A percentile compares a stretch with the other conserved stretches of the same genome.
phyloP scores from a whole-genome alignment of 37 sponge, comb jelly and placozoan species.

The Mnemiopsis leidyi region DNA sequence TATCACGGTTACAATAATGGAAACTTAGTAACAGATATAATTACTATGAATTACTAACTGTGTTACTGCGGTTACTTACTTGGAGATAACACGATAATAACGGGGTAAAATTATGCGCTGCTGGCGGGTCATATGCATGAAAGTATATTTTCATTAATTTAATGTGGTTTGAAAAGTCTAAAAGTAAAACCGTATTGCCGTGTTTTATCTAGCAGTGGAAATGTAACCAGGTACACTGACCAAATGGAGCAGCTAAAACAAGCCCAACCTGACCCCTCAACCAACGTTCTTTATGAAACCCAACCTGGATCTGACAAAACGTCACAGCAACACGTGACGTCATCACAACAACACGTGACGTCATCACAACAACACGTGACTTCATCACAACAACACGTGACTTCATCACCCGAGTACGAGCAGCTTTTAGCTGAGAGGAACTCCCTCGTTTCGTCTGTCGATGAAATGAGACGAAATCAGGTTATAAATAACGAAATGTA shows the following conservation, averaged over 20 bases:
- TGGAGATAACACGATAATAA: too few species aligned
- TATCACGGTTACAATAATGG: too few species aligned
- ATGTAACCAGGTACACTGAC: slow-evolving; percentile 30
- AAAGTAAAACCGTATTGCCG: too few species aligned
- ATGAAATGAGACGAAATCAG: neutral
- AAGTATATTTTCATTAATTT: too few species aligned
- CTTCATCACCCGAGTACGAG: neutral
- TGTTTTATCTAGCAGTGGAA: too few species aligned
- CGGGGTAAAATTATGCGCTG: too few species aligned
- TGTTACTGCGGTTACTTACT: too few species aligned
- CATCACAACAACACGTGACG: neutral
- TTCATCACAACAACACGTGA: neutral
- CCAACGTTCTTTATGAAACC: neutral
- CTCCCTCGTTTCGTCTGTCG: neutral
- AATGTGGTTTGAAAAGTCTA: too few species aligned
- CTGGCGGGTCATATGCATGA: too few species aligned
- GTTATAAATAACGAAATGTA: too few species aligned
- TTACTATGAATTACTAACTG: too few species aligned
- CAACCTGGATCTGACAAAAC: neutral
- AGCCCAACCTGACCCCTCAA: neutral
- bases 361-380: neutral
- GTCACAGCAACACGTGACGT: neutral
- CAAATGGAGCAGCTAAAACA: slow-evolving; percentile 10
- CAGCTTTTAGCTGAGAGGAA: neutral
- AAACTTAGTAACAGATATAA: too few species aligned